phyloP scores from a whole-genome alignment of 2,888 invertebrate species.

The Drosophila incognita region DNA sequence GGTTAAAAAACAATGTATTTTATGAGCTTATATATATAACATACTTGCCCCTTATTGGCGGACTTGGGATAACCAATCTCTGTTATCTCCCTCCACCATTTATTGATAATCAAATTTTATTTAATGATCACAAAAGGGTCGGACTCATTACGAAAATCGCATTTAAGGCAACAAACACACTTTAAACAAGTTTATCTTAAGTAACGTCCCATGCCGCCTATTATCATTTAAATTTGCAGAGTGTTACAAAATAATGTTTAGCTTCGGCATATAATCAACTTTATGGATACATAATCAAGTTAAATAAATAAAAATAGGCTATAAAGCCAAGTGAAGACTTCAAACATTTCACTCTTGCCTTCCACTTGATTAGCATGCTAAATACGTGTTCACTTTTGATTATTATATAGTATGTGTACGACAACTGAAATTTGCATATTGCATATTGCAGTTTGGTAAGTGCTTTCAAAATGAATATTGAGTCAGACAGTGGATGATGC shows the following conservation, averaged over 20 bases:
- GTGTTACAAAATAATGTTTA: conserved; percentile 55
- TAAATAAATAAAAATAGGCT: conserved; percentile 45
- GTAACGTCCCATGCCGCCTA: conserved; percentile 43
- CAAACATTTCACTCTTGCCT: conserved; percentile 62
- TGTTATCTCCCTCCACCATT: conserved; percentile 11
- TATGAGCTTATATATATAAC: background rate
- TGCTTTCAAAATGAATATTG: conserved; percentile 38
- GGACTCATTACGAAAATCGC: conserved; percentile 50
- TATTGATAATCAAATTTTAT: conserved; percentile 19
- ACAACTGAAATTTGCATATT: conserved; percentile 56
- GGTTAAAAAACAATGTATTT: background rate
- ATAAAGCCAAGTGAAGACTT: conserved; percentile 36
- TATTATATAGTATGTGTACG: conserved; percentile 39
- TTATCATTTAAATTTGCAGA: conserved; percentile 65
- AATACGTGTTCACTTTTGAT: conserved; percentile 46
- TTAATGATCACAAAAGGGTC: conserved; percentile 42
- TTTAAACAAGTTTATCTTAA: conserved; percentile 18
- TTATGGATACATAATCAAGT: conserved; percentile 50
- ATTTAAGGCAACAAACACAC: conserved; percentile 15
- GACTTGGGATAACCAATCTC: conserved; percentile 1
- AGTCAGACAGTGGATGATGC: conserved; percentile 34
- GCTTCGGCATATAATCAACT: conserved; percentile 41
- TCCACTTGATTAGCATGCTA: conserved; percentile 66
- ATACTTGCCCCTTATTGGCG: background rate
- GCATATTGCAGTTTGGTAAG: conserved; percentile 55